These are phyloP conservation scores for Sitophilus oryzae DNA, from an alignment of 1,140 invertebrate species.

Conservation along the genomic window DNA sequence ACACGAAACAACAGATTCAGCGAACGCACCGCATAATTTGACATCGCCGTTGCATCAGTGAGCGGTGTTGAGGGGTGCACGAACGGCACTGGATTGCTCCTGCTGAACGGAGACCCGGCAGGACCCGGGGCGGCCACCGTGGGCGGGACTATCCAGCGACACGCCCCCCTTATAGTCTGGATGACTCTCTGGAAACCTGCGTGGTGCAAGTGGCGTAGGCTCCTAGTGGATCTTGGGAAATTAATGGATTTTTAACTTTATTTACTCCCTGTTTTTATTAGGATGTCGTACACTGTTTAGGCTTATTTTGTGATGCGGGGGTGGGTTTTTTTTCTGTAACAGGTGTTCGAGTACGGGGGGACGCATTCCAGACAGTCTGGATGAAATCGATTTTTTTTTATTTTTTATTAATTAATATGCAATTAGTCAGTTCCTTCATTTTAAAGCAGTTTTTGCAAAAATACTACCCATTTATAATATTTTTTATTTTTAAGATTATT, in stretches of 20 bases:
- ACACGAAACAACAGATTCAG: too few species aligned
- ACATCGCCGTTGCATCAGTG: background rate
- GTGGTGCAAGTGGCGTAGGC: slow-evolving; percentile 15
- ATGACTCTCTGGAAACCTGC: slow-evolving; percentile 23
- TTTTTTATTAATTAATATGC: too few species aligned
- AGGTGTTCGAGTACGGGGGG: too few species aligned
- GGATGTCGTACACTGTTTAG: slow-evolving; percentile 11
- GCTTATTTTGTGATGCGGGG: too few species aligned
- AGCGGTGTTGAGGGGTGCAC: slow-evolving; percentile 8
- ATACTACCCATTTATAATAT: too few species aligned
- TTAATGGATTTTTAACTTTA: slow-evolving; percentile 24
- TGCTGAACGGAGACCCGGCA: slow-evolving; percentile 8
- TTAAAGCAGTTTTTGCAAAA: too few species aligned
- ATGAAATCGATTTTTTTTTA: too few species aligned
- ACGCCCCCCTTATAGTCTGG: slow-evolving; percentile 18
- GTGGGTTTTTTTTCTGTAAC: background rate
- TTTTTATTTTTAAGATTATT: too few species aligned
- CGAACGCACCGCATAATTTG: too few species aligned
- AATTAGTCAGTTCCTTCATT: too few species aligned
- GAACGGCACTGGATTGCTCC: slow-evolving; percentile 19
- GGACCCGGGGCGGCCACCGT: slow-evolving; percentile 17
- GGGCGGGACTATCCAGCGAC: slow-evolving; percentile 15
- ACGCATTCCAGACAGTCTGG: too few species aligned
- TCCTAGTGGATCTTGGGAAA: slow-evolving; percentile 14
- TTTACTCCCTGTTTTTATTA: slow-evolving; percentile 21